phyloP scores from a whole-genome alignment of 2,113 vertebrate species.

The Hippocampus comes region DNA sequence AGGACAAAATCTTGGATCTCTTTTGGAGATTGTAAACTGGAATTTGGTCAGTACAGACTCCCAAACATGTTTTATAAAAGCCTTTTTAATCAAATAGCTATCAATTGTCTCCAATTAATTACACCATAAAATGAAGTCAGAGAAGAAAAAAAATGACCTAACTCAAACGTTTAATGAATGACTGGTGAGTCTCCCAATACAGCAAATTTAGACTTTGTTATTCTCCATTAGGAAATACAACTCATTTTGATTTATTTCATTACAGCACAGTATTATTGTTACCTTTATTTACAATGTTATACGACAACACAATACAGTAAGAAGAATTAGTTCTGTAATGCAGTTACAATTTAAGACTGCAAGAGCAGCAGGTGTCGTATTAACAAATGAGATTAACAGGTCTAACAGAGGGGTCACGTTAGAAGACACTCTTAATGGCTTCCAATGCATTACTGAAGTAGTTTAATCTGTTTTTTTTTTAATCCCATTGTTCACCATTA shows the following conservation, averaged over 20 bases:
- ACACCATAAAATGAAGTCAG: not conserved
- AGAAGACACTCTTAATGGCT: constrained; percentile 65
- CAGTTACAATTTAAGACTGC: constrained; percentile 9
- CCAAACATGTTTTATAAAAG: constrained; percentile 13
- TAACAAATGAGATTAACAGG: constrained; percentile 69
- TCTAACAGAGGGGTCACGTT: constrained; percentile 60
- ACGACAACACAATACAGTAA: not conserved
- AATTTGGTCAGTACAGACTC: not conserved
- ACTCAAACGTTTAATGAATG: not conserved
- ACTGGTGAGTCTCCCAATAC: not conserved
- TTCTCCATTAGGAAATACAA: not conserved
- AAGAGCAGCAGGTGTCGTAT: constrained; percentile 65
- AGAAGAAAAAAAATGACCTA: not conserved
- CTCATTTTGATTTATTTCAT: not conserved
- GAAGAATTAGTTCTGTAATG: not conserved
- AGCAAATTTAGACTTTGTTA: too few relatives aligned
- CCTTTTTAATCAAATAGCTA: constrained; percentile 22
- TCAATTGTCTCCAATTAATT: not conserved
- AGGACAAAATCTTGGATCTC: not conserved
- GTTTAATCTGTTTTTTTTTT: constrained; percentile 52
- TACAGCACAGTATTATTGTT: not conserved
- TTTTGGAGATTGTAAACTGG: not conserved
- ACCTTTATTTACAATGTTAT: not conserved
- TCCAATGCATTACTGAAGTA: constrained; percentile 62
- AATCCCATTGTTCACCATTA: constrained; percentile 54